These are phyloP conservation scores for Meloidogyne floridensis DNA, from an alignment of 1,140 invertebrate species.

Conservation along the genomic window DNA sequence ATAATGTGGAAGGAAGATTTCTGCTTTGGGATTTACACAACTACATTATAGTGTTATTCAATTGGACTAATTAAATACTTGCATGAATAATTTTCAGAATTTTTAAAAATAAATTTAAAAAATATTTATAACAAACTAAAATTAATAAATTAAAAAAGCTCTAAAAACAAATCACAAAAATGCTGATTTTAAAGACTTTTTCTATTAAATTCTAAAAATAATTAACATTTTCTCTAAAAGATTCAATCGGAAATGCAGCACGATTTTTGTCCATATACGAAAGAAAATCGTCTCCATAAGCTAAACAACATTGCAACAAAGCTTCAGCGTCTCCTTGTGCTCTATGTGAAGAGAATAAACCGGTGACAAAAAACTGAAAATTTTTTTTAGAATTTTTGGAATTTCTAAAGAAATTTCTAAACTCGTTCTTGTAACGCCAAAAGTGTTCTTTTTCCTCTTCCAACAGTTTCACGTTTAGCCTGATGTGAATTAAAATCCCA, in stretches of 20 bases:
- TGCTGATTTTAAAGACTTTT: no score
- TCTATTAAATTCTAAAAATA: background rate
- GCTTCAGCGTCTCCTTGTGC: constrained; percentile 34
- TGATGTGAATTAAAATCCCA: constrained; percentile 33
- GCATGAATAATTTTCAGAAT: no score
- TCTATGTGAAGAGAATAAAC: constrained; percentile 13
- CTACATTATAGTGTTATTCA: no score
- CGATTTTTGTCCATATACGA: constrained; percentile 24
- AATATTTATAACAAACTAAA: no score
- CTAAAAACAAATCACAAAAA: no score
- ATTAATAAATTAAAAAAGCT: no score
- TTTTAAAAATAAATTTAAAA: no score
- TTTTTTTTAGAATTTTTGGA: background rate
- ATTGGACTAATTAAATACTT: no score
- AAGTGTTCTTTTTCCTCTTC: constrained; percentile 11
- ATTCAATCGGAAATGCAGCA: constrained; percentile 11
- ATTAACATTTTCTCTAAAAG: background rate
- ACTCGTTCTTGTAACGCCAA: background rate
- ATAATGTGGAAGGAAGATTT: no score
- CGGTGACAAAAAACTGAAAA: constrained; percentile 19
- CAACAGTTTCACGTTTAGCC: constrained; percentile 1
- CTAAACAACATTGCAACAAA: constrained; percentile 31
- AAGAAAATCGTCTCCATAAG: constrained; percentile 39
- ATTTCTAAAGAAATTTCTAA: background rate
- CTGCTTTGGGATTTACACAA: no score